Evolutionary conservation across 1,140 invertebrate genomes (phyloP).

Genomic region (Trachymyrmex septentrionalis): DNA sequence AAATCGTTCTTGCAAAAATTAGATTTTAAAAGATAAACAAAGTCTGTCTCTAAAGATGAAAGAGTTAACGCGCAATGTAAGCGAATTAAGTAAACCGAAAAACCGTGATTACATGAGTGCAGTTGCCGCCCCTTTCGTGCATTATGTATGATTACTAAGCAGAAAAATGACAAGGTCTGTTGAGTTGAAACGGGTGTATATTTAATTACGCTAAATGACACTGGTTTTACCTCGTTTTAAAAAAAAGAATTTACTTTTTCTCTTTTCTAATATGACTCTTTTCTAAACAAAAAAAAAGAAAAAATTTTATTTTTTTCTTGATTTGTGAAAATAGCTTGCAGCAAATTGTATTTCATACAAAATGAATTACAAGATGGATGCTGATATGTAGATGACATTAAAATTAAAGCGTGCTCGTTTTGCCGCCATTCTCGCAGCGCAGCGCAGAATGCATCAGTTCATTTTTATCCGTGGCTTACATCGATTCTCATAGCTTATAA

Average conservation of each 20-base stretch:
- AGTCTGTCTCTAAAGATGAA: background rate
- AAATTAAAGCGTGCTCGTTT: slow-evolving; percentile 8
- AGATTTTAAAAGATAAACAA: background rate
- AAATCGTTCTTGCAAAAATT: no score
- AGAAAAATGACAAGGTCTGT: background rate
- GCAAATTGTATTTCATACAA: background rate
- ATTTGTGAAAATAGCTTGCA: background rate
- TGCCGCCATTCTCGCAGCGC: background rate
- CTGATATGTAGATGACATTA: background rate
- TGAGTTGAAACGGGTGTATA: background rate
- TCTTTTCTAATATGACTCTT: background rate
- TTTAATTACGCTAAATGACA: slow-evolving; percentile 14
- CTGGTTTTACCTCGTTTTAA: background rate
- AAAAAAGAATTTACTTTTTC: background rate
- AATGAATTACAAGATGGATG: slow-evolving; percentile 9
- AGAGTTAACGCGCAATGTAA: background rate
- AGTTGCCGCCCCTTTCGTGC: background rate
- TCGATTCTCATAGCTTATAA: background rate
- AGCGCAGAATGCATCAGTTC: slow-evolving; percentile 12
- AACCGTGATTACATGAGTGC: background rate
- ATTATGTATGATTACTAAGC: slow-evolving; percentile 11
- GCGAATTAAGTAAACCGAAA: slow-evolving; percentile 5
- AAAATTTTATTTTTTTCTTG: background rate
- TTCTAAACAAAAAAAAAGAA: background rate
- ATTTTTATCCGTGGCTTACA: slow-evolving; percentile 28